Percentiles rank a stretch among this genome's conserved stretches.
Conservation (phyloP, 2,888 invertebrate genomes). For the Drosophila neutralis region DNA sequence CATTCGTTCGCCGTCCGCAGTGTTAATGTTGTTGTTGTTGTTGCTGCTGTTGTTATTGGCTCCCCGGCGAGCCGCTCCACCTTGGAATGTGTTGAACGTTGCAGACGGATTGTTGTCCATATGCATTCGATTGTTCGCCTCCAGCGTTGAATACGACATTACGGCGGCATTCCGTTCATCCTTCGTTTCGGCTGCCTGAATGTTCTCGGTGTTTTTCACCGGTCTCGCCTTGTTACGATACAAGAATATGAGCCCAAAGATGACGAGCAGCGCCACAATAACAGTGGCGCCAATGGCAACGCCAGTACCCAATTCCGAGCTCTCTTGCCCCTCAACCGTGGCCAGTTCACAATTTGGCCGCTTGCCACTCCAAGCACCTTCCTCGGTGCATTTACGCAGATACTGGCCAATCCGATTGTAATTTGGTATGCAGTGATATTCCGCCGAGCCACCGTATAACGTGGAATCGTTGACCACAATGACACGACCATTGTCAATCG, state of each 20-base stretch:
- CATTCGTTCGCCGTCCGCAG: constrained; percentile 31
- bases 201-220: constrained; percentile 94
- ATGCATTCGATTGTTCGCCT: constrained; percentile 86
- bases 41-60: constrained; percentile 16
- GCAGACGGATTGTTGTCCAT: constrained; percentile 82
- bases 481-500: constrained; percentile 93
- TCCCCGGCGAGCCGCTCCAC: constrained; percentile 52
- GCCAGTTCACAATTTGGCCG: constrained; percentile 92
- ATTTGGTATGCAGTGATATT: constrained; percentile 95
- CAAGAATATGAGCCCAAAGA: constrained; percentile 92
- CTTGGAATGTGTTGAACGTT: constrained; percentile 84
- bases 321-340: constrained; percentile 89
- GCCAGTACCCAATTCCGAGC: constrained; percentile 90
- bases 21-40: constrained; percentile 13
- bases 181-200: constrained; percentile 93
- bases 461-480: constrained; percentile 94
- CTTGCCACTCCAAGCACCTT: constrained; percentile 94
- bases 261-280: constrained; percentile 91
- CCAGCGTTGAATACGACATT: constrained; percentile 94
- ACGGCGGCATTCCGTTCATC: constrained; percentile 95
- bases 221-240: constrained; percentile 93
- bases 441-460: constrained; percentile 92
- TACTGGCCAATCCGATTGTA: constrained; percentile 93
- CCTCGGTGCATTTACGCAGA: constrained; percentile 92
- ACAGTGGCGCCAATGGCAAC: constrained; percentile 94